Base-by-base conservation (phyloP, 2,797 vertebrate genomes). In the Hephaestus fuliginosus region DNA sequence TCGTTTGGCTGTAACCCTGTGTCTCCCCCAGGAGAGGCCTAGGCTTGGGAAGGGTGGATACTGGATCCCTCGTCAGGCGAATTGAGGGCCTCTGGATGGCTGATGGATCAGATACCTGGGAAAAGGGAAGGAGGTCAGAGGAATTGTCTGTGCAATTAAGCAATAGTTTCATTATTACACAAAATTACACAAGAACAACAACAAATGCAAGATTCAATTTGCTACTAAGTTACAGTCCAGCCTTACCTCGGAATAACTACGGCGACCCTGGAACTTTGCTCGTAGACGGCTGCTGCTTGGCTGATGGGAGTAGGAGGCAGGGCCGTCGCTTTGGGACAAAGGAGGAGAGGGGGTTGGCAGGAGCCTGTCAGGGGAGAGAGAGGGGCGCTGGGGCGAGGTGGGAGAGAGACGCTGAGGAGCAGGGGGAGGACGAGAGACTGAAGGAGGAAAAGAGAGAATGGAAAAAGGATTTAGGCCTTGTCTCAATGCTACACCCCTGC, bases 261-360 rank as follows among this genome's bases (percentile, higher is more conserved):
- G 96, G 4, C 96, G 96, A 15, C 96, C 96, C 83, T 97, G 96
- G 93, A 97, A 97, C 66, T 96, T 96, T 0, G 95, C 96, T 30
- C 97, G 96, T 49, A 96, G 95, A 49, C 95, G 96, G 67, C 95
- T 96, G 86, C 96, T 96, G 30, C 95, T 90, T 15, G 95, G 96
- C 80, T 96, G 96, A 83, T 96, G 85, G 30, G 96, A 95, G 79
- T 85, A 93, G 80, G 95, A 92, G 87, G 95, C 90, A 30, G 94
- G 84, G 68, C 87, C 83, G 5, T 86, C 70, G 74, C 85, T 88
- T 25, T 95, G 93, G 77, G 96, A 92, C 67, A 95, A 93, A 0
- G 92, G 89, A 1, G 94, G 92, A 0, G 91, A 91, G 12, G 92
- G 90, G 12, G 66, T 70, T 15, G 95, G 92, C 75, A 92, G 92